Evolutionary conservation across 1,140 invertebrate genomes (phyloP), one percentile per base, ranked within the genome.

Genomic region (Ceratosolen solmsi): DNA sequence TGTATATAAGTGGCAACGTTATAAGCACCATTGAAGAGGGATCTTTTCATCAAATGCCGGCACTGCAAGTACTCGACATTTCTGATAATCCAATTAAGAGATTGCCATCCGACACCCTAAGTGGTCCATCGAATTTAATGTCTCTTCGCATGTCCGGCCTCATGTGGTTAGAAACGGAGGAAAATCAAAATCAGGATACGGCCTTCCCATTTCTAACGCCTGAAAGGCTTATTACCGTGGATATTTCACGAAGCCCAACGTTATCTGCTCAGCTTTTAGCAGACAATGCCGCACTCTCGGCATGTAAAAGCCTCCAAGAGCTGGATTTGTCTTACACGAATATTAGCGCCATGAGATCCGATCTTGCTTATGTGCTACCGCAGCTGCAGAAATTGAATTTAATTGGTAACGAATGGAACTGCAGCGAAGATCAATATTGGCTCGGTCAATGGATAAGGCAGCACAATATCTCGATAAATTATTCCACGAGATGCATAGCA

Each of bases 51-150:
- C 94, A 95, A 87, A 88, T 96, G 79, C 86, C 92, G 11, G 92
- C 92, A 17, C 92, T 97, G 13, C 92, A 94, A 85, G 93, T 93
- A 77, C 92, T 97, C 71, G 95, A 96, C 91, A 88, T 97, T 84
- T 96, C 96, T 8, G 93, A 94, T 87, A 96, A 97, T 91, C 95
- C 95, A 11, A 91, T 96, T 82, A 93, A 94, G 87, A 89, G 91
- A 77, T 90, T 96, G 60, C 92, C 94, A 2, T 93, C 93, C 36
- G 94, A 94, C 86, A 93, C 94, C 27, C 94, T 97, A 74, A 92
- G 93, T 77, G 94, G 95, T 5, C 93, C 95, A 38, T 88, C 92
- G 46, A 92, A 93, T 78, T 91, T 97, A 9, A 92, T 93, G 77
- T 92, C 93, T 81, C 91, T 97, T 80, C 93, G 94, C 72, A 91